These are phyloP conservation scores for Epinephelus coioides DNA, from an alignment of 2,797 vertebrate genomes.

Conservation along the genomic window DNA sequence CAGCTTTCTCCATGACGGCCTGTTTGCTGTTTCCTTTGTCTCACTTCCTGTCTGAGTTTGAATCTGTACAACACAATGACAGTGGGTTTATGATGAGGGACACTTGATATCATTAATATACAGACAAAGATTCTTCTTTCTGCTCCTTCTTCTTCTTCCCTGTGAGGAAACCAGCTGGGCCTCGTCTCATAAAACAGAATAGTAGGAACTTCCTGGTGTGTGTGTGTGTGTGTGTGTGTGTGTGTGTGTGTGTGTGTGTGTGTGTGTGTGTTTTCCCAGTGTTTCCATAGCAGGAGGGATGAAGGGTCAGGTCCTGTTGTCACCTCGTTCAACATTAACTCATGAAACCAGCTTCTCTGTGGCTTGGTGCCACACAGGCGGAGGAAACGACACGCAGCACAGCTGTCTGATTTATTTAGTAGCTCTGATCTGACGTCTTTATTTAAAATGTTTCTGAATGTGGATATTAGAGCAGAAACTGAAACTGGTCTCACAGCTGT, in stretches of 20 bases:
- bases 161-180: slow-evolving; percentile 8
- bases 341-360: background rate
- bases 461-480: background rate
- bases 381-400: background rate
- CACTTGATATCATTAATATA: background rate
- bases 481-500: slow-evolving; percentile 23
- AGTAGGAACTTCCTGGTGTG: slow-evolving; percentile 64
- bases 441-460: background rate
- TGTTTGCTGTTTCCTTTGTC: slow-evolving; percentile 55
- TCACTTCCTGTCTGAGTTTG: slow-evolving; percentile 46
- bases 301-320: slow-evolving; percentile 67
- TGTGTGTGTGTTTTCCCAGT: slow-evolving; percentile 56
- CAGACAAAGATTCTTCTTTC: background rate
- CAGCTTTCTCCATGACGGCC: background rate
- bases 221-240: too few relatives aligned
- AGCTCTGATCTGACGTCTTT: background rate
- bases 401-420: background rate
- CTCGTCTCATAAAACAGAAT: slow-evolving; percentile 45
- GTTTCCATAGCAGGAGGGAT: slow-evolving; percentile 59
- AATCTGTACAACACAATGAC: background rate
- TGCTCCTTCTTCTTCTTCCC: slow-evolving; percentile 5
- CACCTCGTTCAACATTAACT: slow-evolving; percentile 47
- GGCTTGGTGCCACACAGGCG: background rate
- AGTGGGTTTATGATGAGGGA: background rate
- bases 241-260: background rate